Evolutionary conservation across 1,140 invertebrate genomes (phyloP).

Genomic region (Panagrolaimus sp.): DNA sequence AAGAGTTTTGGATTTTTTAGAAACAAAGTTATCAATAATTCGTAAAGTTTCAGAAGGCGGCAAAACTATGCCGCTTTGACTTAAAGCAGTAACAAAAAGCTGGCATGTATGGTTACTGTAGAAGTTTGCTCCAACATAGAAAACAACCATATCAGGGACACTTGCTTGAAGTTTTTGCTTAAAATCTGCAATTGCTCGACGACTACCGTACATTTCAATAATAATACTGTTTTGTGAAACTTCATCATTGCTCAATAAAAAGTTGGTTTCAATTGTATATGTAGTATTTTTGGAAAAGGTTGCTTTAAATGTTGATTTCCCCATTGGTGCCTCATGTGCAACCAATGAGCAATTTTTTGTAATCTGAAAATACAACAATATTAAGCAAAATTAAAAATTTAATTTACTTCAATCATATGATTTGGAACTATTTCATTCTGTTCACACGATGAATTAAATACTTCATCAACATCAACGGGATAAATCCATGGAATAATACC

Average conservation of each 20-base stretch:
- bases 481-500: not conserved
- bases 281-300: not conserved
- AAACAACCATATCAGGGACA: not conserved
- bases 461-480: not conserved
- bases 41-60: not conserved
- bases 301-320: not conserved
- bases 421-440: not conserved
- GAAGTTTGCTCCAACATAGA: not conserved
- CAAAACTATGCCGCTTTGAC: not conserved
- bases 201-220: not conserved
- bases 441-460: not conserved
- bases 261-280: not conserved
- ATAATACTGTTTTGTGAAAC: not conserved
- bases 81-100: not conserved
- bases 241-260: not conserved
- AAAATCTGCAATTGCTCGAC: not conserved
- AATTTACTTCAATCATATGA: not conserved
- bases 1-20: not conserved
- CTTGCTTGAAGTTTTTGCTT: constrained; percentile 7
- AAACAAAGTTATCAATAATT: constrained; percentile 1
- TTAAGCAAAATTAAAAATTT: too few species aligned
- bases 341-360: not conserved
- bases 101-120: not conserved
- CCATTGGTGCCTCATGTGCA: not conserved
- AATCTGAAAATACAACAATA: not conserved